phyloP scores from a whole-genome alignment of 2,113 vertebrate species.

The Narcine bancroftii region DNA sequence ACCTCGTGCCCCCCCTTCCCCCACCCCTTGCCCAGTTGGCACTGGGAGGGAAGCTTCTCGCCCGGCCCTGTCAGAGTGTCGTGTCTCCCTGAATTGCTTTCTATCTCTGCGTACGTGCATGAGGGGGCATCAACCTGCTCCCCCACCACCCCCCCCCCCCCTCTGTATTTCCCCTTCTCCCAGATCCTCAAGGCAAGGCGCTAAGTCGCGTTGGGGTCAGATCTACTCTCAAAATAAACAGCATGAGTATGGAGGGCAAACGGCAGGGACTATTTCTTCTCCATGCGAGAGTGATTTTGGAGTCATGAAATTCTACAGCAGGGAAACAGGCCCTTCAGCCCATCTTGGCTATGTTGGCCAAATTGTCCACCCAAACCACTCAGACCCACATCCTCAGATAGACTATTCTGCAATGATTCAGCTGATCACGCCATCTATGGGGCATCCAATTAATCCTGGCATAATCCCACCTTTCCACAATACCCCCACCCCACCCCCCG shows the following conservation, averaged over 20 bases:
- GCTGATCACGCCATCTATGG: too few relatives aligned
- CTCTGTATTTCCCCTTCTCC: not conserved
- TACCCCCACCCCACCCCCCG: too few relatives aligned
- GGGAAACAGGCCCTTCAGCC: too few relatives aligned
- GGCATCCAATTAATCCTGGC: too few relatives aligned
- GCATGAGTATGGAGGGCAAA: too few relatives aligned
- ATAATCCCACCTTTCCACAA: too few relatives aligned
- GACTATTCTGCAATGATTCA: too few relatives aligned
- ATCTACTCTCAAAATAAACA: too few relatives aligned
- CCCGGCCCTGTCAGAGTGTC: not conserved
- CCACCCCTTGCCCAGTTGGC: not conserved
- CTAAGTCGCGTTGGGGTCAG: not conserved
- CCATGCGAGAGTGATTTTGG: not conserved
- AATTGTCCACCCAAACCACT: too few relatives aligned
- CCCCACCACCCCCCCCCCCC: not conserved
- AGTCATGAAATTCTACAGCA: not conserved
- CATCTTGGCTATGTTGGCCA: too few relatives aligned
- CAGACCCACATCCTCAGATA: too few relatives aligned
- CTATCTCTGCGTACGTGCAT: not conserved
- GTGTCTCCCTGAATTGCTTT: not conserved
- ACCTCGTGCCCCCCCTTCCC: too few relatives aligned
- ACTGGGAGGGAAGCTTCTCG: not conserved
- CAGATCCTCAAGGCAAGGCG: not conserved
- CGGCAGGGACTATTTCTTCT: not conserved
- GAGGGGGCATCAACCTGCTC: not conserved